Percentiles rank a stretch among this genome's conserved stretches.
Conservation (phyloP, 2,797 vertebrate species). For the Hippopotamyrus pictus region DNA sequence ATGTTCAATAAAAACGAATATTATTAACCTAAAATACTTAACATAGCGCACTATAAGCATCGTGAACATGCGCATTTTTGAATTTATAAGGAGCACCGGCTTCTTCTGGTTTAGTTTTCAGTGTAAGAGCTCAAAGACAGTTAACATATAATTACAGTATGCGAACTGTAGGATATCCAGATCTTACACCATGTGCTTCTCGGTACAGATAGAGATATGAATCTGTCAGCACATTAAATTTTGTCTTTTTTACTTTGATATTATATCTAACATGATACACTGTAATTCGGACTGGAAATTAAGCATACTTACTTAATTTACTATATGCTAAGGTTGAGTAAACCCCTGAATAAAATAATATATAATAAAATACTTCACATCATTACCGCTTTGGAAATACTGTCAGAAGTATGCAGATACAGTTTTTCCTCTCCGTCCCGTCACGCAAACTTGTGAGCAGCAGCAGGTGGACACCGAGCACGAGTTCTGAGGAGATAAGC, state of each 20-base stretch:
- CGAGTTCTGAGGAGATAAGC: not conserved
- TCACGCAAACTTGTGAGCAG: not conserved
- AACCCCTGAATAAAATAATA: not conserved
- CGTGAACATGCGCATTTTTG: not conserved
- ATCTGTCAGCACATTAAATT: not conserved
- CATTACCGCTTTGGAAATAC: not conserved
- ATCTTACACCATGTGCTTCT: not conserved
- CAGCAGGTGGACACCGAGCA: constrained; percentile 1
- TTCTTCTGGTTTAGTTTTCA: not conserved
- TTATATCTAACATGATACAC: not conserved
- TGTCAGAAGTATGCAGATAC: not conserved
- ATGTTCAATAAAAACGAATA: not conserved
- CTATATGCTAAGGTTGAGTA: not conserved
- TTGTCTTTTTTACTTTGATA: not conserved
- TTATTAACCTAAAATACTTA: not conserved
- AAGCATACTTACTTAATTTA: not conserved
- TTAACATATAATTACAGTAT: not conserved
- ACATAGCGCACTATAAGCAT: not conserved
- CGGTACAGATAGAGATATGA: not conserved
- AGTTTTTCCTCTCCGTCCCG: not conserved
- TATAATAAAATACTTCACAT: not conserved
- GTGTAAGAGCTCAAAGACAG: not conserved
- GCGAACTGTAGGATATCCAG: not conserved
- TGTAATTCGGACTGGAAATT: not conserved
- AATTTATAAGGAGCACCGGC: not conserved